Evolutionary conservation across 1,140 invertebrate genomes (phyloP), one percentile per base, ranked within the genome.

Genomic region (Ceratina calcarata): DNA sequence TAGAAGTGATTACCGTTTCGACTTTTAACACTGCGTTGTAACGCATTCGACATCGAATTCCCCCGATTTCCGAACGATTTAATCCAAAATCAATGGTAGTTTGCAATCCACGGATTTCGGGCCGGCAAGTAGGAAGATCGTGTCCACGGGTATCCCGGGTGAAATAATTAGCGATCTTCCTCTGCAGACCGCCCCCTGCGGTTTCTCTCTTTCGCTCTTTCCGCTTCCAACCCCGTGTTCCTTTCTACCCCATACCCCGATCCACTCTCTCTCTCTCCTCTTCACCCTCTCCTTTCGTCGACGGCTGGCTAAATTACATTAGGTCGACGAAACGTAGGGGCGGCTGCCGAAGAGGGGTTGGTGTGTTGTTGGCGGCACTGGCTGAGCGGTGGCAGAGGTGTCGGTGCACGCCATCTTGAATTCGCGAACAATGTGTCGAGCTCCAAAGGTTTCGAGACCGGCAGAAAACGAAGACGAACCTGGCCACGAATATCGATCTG

Each of bases 161-260:
- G 65, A 80, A 80, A 80, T 80, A 80, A 80, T 80, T 80, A 80
- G 78, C 72, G 78, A 58, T 76, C 57, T 80, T 80, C 72, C 94
- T 94, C 86, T 93, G 94, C 15, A 76, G 37, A 60, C 77, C 53
- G 87, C 93, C 51, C 88, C 90, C 67, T 7, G 7, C 13, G 22
- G 18, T 74, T 16, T n/a, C 62, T 24, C 77, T n/a, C n/a, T 94
- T 94, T 37, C 22, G 16, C 51, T 20, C 57, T 60, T 2, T 22
- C 18, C 53, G 15, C 53, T n/a, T 18, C 15, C 53, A 6, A 1
- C 53, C 53, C 18, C 53, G 53, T 55, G 20, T 8, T 18, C 57
- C 57, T 60, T 10, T 3, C 67, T 20, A 20, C 22, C 18, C 6
- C 27, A 7, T 45, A 20, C 24, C 8, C 49, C 12, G 3, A 12